A percentile compares a stretch with the other conserved stretches of the same genome.
Evolutionary conservation across 2,797 vertebrate genomes (phyloP).

Genomic region (Eulemur coronatus): DNA sequence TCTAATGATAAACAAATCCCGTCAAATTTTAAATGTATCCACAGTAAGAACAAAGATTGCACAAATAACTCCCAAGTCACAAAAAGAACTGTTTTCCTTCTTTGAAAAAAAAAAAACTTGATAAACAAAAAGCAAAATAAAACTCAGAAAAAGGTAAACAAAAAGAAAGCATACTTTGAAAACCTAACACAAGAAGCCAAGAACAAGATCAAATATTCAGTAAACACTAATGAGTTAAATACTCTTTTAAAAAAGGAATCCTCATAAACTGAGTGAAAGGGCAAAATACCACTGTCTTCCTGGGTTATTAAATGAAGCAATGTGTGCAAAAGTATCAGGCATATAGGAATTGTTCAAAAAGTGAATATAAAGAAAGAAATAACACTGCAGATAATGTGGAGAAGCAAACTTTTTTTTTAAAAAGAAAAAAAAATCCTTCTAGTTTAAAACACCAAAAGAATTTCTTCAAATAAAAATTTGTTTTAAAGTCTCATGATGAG

Average conservation of each 20-base stretch:
- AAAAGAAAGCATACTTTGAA: slow-evolving; percentile 15
- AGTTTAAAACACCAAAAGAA: slow-evolving; percentile 21
- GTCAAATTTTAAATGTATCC: background rate
- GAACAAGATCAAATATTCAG: background rate
- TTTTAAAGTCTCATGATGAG: background rate
- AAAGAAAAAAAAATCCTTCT: background rate
- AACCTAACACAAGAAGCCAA: background rate
- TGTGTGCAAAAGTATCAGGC: background rate
- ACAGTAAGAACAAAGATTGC: background rate
- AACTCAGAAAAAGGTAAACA: background rate
- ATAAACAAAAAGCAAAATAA: background rate
- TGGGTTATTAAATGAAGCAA: background rate
- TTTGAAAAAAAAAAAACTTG: background rate
- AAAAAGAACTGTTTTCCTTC: background rate
- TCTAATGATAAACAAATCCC: background rate
- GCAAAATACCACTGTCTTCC: background rate
- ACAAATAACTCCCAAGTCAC: background rate
- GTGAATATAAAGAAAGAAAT: background rate
- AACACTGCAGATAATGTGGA: background rate
- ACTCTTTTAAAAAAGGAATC: background rate
- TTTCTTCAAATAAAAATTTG: background rate
- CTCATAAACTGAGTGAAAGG: background rate
- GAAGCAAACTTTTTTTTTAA: background rate
- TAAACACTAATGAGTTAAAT: background rate
- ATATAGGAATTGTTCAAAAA: background rate